phyloP scores from a whole-genome alignment of 2,113 vertebrate genomes.

The Salvelinus sp. region DNA sequence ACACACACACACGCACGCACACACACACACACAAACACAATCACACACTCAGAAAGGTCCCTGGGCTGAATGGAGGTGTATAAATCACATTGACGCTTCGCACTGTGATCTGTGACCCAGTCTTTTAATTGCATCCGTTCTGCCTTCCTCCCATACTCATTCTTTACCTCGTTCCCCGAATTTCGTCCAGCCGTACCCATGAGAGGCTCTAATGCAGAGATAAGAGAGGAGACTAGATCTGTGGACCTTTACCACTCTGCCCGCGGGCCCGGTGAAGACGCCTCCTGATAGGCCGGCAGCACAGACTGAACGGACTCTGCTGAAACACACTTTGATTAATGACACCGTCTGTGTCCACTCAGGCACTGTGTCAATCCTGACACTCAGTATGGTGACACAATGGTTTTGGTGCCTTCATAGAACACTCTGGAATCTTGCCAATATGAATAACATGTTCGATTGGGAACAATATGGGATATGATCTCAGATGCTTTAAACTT shows the following conservation, averaged over 20 bases:
- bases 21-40: no score
- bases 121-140: constrained; percentile 74
- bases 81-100: constrained; percentile 65
- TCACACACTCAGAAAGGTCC: constrained; percentile 38
- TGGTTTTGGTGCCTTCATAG: no score
- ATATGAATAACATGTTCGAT: no score
- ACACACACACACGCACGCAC: no score
- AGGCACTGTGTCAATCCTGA: not conserved
- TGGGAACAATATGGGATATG: no score
- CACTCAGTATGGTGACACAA: not conserved
- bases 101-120: constrained; percentile 70
- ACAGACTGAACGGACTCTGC: not conserved
- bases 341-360: not conserved
- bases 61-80: constrained; percentile 64
- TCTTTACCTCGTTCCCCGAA: constrained; percentile 59
- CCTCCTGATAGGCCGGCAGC: not conserved
- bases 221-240: constrained; percentile 51
- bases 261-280: constrained; percentile 23
- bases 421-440: no score
- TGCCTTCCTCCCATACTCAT: constrained; percentile 58
- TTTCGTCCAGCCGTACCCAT: constrained; percentile 36
- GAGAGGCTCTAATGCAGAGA: constrained; percentile 62
- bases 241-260: constrained; percentile 17
- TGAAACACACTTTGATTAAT: not conserved
- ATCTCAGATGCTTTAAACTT: constrained; percentile 6